Percentiles rank a stretch among this genome's conserved stretches.
These are phyloP conservation scores for Chiloscyllium punctatum DNA, from an alignment of 2,797 vertebrate species.

Conservation along the genomic window DNA sequence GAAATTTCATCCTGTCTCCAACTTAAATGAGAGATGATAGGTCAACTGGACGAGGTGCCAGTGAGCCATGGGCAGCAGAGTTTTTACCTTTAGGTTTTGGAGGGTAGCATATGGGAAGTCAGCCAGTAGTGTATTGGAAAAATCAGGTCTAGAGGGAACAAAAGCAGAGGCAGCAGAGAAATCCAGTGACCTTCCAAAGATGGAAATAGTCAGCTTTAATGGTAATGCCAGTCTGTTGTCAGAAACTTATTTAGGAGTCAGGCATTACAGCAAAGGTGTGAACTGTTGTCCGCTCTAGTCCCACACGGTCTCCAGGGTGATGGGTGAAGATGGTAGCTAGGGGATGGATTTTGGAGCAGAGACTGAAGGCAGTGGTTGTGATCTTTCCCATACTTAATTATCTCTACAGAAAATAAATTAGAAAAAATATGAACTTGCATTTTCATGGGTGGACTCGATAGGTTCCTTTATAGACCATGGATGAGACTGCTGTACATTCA, in stretches of 20 bases:
- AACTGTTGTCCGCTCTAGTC: background rate
- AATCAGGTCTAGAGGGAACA: background rate
- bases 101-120: background rate
- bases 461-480: background rate
- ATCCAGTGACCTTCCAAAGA: background rate
- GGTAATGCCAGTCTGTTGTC: background rate
- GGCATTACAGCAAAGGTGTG: background rate
- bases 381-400: background rate
- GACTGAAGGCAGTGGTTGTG: no score
- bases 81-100: background rate
- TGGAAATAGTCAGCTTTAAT: background rate
- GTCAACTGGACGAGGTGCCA: background rate
- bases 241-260: background rate
- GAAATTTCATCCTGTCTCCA: background rate
- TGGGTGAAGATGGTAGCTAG: no score
- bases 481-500: background rate
- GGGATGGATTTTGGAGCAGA: background rate
- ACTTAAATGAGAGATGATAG: background rate
- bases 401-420: background rate
- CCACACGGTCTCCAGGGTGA: background rate
- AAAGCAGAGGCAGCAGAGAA: background rate
- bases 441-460: background rate
- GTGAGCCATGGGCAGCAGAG: background rate
- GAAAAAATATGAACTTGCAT: background rate
- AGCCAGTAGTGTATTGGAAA: background rate